Conservation (phyloP, 1,140 invertebrate species). For the Cepaea nemoralis region DNA sequence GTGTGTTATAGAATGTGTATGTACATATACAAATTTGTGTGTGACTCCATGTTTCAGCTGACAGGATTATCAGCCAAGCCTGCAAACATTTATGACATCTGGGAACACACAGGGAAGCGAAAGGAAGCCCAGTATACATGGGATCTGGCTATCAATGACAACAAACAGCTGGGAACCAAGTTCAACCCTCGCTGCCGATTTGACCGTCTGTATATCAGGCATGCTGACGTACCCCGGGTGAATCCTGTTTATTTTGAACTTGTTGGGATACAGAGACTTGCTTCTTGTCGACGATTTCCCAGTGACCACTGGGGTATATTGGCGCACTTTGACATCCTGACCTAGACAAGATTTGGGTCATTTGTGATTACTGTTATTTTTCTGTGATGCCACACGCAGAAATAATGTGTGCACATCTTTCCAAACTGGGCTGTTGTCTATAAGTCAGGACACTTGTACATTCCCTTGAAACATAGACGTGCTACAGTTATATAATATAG, state of each 20-base stretch:
- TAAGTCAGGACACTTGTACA: no score
- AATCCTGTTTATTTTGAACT: conserved; percentile 76
- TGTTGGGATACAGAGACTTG: conserved; percentile 75
- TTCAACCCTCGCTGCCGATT: conserved; percentile 75
- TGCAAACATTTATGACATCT: conserved; percentile 73
- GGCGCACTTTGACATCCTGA: conserved; percentile 66
- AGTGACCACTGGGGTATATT: conserved; percentile 79
- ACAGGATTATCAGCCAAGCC: conserved; percentile 72
- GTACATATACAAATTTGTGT: no score
- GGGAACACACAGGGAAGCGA: conserved; percentile 75
- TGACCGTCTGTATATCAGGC: conserved; percentile 75
- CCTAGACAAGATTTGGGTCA: not conserved
- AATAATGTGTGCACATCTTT: no score
- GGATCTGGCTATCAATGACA: conserved; percentile 76
- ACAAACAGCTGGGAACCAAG: conserved; percentile 66
- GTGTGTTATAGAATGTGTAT: no score
- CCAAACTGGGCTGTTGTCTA: no score
- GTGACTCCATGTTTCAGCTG: conserved; percentile 71
- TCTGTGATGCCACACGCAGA: no score
- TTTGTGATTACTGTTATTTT: no score
- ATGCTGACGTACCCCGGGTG: conserved; percentile 59
- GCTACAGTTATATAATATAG: no score
- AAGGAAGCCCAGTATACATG: conserved; percentile 76
- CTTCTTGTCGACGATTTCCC: conserved; percentile 74
- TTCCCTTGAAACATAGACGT: no score